Evolutionary conservation across 2,888 invertebrate species (phyloP), one percentile per base, ranked within the genome.

Genomic region (Carpatolechia fugitivella): DNA sequence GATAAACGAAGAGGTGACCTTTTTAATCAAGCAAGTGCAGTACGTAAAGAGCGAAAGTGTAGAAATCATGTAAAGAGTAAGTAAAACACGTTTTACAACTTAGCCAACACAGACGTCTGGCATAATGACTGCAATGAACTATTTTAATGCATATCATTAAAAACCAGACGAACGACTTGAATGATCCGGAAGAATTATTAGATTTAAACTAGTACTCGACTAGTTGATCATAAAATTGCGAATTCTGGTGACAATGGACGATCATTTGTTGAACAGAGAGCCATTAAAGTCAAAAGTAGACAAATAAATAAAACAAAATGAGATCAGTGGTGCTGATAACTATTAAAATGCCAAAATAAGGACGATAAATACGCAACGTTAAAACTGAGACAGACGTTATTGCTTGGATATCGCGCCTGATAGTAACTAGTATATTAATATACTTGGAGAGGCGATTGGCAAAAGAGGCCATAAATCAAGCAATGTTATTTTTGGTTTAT

Each of bases 21-120:
- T 44, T 44, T 44, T 24, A 44, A 44, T 44, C 44, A 29, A 4
- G 20, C 24, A 44, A 44, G 44, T 44, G 24, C 44, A 10, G 20
- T 20, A 18, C 20, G n/a, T 10, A 20, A 36, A 36, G 13, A 31
- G 50, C 50, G 50, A 50, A 50, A 50, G 50, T 36, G 50, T 29
- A 50, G 50, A 50, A 50, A 50, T 36, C 48, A 20, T 24, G 40
- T 49, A 14, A 29, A 48, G 30, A 47, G 40, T 49, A 29, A 36
- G 30, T 36, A 20, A 40, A 54, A 54, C 54, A 54, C 16, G 48
- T 40, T 49, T 54, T 54, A 30, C 38, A 20, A 54, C 54, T 54
- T 49, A 49, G 11, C n/a, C 30, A 33, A n/a, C 47, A 29, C n/a
- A 24, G 44, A 44, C 31, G 16, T 14, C 38, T 47, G 47, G 5